phyloP scores from a whole-genome alignment of 1,140 invertebrate species.

The Phocides pigmalion region DNA sequence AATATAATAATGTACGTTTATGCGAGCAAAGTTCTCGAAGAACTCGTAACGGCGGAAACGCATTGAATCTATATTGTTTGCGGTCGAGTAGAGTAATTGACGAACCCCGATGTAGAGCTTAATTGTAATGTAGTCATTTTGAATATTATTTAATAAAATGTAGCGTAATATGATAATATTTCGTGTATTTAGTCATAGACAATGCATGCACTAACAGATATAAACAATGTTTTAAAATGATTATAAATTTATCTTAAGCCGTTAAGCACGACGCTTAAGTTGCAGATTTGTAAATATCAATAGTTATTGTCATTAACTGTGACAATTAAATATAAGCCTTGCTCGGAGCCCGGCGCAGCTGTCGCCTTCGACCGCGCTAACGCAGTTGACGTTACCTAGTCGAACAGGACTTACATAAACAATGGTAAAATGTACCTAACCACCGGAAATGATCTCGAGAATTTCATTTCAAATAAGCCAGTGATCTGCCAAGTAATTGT shows the following conservation, averaged over 20 bases:
- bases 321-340: conserved; percentile 21
- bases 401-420: conserved; percentile 16
- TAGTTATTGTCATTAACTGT: conserved; percentile 9
- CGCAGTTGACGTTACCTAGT: not conserved
- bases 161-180: conserved; percentile 36
- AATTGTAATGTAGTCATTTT: conserved; percentile 49
- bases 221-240: conserved; percentile 17
- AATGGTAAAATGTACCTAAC: conserved; percentile 7
- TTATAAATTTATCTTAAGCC: conserved; percentile 13
- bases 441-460: not conserved
- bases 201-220: conserved; percentile 28
- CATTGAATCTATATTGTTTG: conserved; percentile 44
- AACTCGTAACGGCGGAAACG: conserved; percentile 2
- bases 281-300: conserved; percentile 35
- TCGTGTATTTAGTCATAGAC: conserved; percentile 42
- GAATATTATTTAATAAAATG: conserved; percentile 35
- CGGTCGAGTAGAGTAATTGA: conserved; percentile 42
- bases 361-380: not conserved
- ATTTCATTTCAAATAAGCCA: conserved; percentile 14
- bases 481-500: conserved; percentile 6
- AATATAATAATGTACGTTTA: conserved; percentile 2
- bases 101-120: conserved; percentile 64
- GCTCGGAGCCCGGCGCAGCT: conserved; percentile 8
- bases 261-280: conserved; percentile 10
- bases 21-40: conserved; percentile 2